Evolutionary conservation across 2,888 invertebrate genomes (phyloP).

Genomic region (Polyommatus icarus): DNA sequence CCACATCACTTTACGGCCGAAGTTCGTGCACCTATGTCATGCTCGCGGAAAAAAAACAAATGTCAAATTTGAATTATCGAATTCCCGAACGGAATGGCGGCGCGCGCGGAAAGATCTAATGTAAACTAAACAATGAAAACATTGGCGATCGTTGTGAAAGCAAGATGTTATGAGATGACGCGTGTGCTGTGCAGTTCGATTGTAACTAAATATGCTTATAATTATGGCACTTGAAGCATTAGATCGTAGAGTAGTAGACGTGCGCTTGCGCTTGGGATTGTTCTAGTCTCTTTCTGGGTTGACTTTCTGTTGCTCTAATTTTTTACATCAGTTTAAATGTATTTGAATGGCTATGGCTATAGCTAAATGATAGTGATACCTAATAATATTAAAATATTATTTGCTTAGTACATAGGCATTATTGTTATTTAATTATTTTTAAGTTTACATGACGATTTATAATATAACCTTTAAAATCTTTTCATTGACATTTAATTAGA

Average conservation of each 20-base stretch:
- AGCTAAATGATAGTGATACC: too few relatives aligned
- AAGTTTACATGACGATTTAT: too few relatives aligned
- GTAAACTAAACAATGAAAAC: slow-evolving; percentile 44
- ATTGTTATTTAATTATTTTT: too few relatives aligned
- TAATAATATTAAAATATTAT: too few relatives aligned
- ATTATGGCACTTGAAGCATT: slow-evolving; percentile 36
- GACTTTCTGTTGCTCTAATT: neutral
- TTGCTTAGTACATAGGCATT: too few relatives aligned
- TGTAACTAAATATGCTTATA: slow-evolving; percentile 48
- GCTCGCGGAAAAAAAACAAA: slow-evolving; percentile 42
- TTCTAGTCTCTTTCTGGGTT: slow-evolving; percentile 5
- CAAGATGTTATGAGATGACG: slow-evolving; percentile 51
- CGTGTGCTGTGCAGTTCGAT: slow-evolving; percentile 49
- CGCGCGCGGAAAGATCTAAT: slow-evolving; percentile 34
- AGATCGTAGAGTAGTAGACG: slow-evolving; percentile 25
- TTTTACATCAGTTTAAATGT: neutral
- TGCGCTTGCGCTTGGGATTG: neutral
- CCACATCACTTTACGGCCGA: slow-evolving; percentile 59
- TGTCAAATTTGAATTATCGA: slow-evolving; percentile 26
- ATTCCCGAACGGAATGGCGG: neutral
- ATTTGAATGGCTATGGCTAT: too few relatives aligned
- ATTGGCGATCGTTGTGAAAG: slow-evolving; percentile 54
- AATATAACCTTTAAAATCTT: too few relatives aligned
- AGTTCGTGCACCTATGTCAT: slow-evolving; percentile 43
- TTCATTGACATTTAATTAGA: too few relatives aligned